phyloP scores from a whole-genome alignment of 2,888 invertebrate genomes.

The Phasia obesa region DNA sequence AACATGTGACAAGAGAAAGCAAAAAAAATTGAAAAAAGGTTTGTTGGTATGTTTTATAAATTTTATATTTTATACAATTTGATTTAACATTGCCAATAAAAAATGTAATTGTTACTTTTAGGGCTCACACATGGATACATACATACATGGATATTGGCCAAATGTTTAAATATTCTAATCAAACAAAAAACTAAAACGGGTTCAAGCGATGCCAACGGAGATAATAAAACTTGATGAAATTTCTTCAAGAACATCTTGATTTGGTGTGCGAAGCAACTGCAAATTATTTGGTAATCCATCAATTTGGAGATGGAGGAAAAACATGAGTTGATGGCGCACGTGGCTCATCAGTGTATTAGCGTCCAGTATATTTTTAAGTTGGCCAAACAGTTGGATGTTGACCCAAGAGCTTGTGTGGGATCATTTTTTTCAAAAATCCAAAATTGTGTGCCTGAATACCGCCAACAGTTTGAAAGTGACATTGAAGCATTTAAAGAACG shows the following conservation, averaged over 20 bases:
- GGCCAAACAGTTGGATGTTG: slow-evolving; percentile 94
- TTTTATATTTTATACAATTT: too few species aligned
- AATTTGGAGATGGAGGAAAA: slow-evolving; percentile 99
- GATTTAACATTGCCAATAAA: too few species aligned
- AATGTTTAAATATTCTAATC: too few species aligned
- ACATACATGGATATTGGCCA: too few species aligned
- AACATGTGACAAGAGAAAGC: too few species aligned
- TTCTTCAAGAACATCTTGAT: slow-evolving; percentile 89
- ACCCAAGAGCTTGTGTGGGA: slow-evolving; percentile 94
- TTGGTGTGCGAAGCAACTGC: slow-evolving; percentile 98
- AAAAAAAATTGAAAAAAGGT: too few species aligned
- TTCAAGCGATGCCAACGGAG: too few species aligned
- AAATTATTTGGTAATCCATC: slow-evolving; percentile 98
- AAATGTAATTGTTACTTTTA: too few species aligned
- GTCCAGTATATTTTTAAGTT: slow-evolving; percentile 99
- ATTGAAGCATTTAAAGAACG: slow-evolving; percentile 93
- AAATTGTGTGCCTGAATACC: slow-evolving; percentile 91
- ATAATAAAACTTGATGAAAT: too few species aligned
- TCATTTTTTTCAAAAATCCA: slow-evolving; percentile 97
- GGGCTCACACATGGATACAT: too few species aligned
- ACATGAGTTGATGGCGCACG: slow-evolving; percentile 96
- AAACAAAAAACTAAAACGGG: too few species aligned
- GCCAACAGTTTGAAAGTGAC: slow-evolving; percentile 96
- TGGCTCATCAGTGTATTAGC: slow-evolving; percentile 98
- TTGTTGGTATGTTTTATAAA: too few species aligned